Evolutionary conservation across 2,113 vertebrate species (phyloP).

Genomic region (Phaethon lepturus): DNA sequence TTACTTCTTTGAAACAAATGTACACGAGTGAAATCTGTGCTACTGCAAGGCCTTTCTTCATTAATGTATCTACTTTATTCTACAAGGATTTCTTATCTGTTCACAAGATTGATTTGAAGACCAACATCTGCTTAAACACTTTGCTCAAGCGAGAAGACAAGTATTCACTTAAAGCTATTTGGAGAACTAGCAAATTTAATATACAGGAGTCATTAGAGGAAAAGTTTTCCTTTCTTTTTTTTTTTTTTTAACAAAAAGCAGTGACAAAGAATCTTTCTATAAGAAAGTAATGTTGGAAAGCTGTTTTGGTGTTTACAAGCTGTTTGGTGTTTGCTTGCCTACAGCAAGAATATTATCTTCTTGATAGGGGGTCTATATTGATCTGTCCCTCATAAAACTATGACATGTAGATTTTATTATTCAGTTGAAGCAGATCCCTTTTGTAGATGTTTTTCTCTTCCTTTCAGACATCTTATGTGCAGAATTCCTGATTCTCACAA

Average conservation of each 20-base stretch:
- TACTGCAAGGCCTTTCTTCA: constrained; percentile 14
- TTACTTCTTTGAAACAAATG: constrained; percentile 32
- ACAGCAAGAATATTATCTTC: not conserved
- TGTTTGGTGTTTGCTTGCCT: no score
- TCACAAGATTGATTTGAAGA: constrained; percentile 24
- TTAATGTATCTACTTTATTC: constrained; percentile 37
- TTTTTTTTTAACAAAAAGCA: not conserved
- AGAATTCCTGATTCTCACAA: not conserved
- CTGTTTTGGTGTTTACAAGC: not conserved
- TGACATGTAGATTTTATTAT: not conserved
- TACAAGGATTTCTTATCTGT: not conserved
- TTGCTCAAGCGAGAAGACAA: not conserved
- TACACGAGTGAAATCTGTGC: not conserved
- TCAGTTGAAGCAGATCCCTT: not conserved
- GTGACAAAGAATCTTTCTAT: not conserved
- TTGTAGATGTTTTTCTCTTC: accelerated
- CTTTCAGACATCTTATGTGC: not conserved
- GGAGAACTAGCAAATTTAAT: not conserved
- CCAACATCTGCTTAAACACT: not conserved
- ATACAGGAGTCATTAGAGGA: not conserved
- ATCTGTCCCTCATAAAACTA: not conserved
- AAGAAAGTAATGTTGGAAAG: not conserved
- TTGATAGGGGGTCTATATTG: not conserved
- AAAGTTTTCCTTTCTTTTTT: not conserved
- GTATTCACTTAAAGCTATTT: not conserved